Evolutionary conservation across 1,140 invertebrate species (phyloP).

Genomic region (Psix sp.): DNA sequence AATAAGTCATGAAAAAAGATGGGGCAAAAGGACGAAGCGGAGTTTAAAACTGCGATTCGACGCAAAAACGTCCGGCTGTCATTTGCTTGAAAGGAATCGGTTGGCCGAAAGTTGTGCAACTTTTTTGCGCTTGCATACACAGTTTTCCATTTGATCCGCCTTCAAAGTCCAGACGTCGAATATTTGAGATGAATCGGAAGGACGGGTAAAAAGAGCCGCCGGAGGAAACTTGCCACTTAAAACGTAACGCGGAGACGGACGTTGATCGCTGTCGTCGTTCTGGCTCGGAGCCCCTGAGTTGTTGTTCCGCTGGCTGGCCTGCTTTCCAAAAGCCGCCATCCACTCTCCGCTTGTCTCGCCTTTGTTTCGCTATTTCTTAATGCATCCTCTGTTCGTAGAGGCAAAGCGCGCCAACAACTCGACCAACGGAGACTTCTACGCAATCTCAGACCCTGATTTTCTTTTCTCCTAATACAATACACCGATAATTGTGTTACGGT

Average conservation of each 20-base stretch:
- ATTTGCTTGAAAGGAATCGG: conserved; percentile 49
- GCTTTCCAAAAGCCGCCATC: conserved; percentile 62
- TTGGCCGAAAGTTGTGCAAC: conserved; percentile 21
- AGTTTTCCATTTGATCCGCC: conserved; percentile 58
- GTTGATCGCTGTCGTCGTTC: conserved; percentile 59
- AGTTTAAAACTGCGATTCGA: conserved; percentile 26
- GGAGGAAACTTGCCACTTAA: conserved; percentile 72
- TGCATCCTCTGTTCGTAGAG: conserved; percentile 62
- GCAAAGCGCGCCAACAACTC: conserved; percentile 31
- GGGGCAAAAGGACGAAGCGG: background rate
- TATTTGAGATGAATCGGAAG: conserved; percentile 66
- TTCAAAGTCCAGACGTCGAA: conserved; percentile 62
- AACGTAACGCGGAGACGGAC: conserved; percentile 58
- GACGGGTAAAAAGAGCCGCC: conserved; percentile 54
- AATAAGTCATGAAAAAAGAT: background rate
- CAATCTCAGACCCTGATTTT: conserved; percentile 31
- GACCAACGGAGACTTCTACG: conserved; percentile 44
- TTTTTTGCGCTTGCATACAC: conserved; percentile 34
- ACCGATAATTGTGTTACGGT: conserved; percentile 46
- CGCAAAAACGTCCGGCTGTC: conserved; percentile 34
- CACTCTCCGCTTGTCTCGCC: conserved; percentile 62
- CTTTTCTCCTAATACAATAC: conserved; percentile 51
- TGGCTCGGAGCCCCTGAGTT: conserved; percentile 58
- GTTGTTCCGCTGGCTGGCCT: conserved; percentile 59
- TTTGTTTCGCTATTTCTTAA: conserved; percentile 72